phyloP scores from a whole-genome alignment of 1,140 invertebrate genomes.

The Araneus ventricosus region DNA sequence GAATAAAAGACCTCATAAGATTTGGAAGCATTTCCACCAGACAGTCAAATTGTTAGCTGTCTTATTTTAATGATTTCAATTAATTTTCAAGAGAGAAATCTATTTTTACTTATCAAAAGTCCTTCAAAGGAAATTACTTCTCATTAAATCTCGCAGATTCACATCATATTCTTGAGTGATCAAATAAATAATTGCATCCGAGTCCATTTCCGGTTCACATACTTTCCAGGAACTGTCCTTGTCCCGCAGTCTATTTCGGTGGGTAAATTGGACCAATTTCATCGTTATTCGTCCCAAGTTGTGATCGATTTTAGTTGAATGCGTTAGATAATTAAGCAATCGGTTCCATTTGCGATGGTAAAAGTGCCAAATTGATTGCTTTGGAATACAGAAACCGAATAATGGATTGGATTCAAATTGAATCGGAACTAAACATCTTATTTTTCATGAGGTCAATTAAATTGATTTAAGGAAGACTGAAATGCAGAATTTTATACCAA shows the following conservation, averaged over 20 bases:
- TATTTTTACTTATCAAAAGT: too few species aligned
- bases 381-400: neutral
- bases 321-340: neutral
- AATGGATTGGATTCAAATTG: neutral
- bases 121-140: too few species aligned
- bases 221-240: neutral
- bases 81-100: too few species aligned
- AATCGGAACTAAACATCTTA: neutral
- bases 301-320: neutral
- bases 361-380: slow-evolving; percentile 1
- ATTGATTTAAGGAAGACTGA: too few species aligned
- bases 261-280: neutral
- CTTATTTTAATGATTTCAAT: too few species aligned
- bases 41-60: too few species aligned
- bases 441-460: neutral
- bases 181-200: neutral
- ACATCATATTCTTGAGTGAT: neutral
- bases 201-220: neutral
- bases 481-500: too few species aligned
- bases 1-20: too few species aligned
- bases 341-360: neutral
- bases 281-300: neutral
- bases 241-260: neutral
- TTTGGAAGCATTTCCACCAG: too few species aligned
- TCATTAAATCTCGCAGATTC: too few species aligned